Base-by-base conservation (phyloP, 2,888 invertebrate genomes). In the Unio delphinus region DNA sequence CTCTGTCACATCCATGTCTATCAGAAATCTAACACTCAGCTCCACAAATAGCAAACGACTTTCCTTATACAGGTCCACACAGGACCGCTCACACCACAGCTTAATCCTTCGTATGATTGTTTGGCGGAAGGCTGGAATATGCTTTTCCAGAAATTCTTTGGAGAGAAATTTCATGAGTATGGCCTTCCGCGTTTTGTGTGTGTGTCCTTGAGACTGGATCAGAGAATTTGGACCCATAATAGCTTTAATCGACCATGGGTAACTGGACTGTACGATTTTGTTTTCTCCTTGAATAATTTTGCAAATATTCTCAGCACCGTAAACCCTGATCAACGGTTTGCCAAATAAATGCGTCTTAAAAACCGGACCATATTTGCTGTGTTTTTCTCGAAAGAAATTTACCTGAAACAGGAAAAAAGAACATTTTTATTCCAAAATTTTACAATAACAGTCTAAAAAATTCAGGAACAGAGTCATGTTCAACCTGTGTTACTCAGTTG, bases 341-440 rank as follows among this genome's bases (percentile, higher is more conserved):
- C 86, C 86, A 55, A 86, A 78, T 34, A 87, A 65, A 67, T 84
- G 83, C 3, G 87, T 87, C 72, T 82, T 84, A 73, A 81, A 87
- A 8, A 87, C 71, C 30, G 73, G 71, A 1, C 87, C 87, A 72
- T 81, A 80, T 23, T 68, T 57, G 15, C 65, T 55, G 15, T 81
- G 80, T 55, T 76, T 75, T 54, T 78, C 70, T 20, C 65, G 65
- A 64, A 82, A 81, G 65, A 81, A 82, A 18, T 72, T 72, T 18
- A 73, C 67, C 80, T 80, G 72, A 15, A 45, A 45, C 15, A 45
- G 15, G 3, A 45, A 0, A 45, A 45, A 45, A 45, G 11, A 45
- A 45, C 8, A 11, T 45, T 1, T 45, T 45, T 23, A 23, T 23
- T 45, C 15, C 15, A 45, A 45, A 45, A 45, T 45, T 45, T 15